Evolutionary conservation across 2,797 vertebrate species (phyloP).

Genomic region (Vipera latastei): DNA sequence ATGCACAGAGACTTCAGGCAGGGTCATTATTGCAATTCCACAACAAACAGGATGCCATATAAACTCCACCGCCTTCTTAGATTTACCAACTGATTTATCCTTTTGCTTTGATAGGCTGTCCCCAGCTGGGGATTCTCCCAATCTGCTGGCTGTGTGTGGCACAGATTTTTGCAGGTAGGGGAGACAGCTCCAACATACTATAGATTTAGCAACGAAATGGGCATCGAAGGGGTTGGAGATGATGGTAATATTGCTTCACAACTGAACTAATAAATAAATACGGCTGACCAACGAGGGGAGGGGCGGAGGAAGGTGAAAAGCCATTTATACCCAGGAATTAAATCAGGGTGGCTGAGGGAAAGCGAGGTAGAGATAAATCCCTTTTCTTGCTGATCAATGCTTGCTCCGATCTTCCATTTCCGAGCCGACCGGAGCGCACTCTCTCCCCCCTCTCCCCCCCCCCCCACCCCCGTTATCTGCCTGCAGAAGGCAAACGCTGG

Average conservation of each 20-base stretch:
- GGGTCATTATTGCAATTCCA: background rate
- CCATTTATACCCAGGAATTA: background rate
- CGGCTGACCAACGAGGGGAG: background rate
- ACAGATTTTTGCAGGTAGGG: background rate
- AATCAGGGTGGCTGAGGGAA: background rate
- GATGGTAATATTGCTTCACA: background rate
- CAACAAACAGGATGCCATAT: background rate
- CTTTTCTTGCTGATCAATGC: fast-evolving
- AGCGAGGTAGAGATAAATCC: background rate
- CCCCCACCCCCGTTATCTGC: background rate
- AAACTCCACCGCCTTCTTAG: background rate
- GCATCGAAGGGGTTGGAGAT: background rate
- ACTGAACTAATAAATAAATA: background rate
- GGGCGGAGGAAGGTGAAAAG: background rate
- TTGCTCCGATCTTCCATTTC: background rate
- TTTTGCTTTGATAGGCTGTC: background rate
- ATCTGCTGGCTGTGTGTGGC: background rate
- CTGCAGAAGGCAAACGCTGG: background rate
- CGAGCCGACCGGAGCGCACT: background rate
- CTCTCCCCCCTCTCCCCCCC: too few relatives aligned
- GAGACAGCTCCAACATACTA: background rate
- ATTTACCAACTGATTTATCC: background rate
- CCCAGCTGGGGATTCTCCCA: background rate
- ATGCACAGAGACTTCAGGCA: background rate
- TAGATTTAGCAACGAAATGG: background rate